A percentile compares a stretch with the other conserved stretches of the same genome.
phyloP scores from a whole-genome alignment of 2,113 vertebrate genomes.

The Tursiops truncatus region DNA sequence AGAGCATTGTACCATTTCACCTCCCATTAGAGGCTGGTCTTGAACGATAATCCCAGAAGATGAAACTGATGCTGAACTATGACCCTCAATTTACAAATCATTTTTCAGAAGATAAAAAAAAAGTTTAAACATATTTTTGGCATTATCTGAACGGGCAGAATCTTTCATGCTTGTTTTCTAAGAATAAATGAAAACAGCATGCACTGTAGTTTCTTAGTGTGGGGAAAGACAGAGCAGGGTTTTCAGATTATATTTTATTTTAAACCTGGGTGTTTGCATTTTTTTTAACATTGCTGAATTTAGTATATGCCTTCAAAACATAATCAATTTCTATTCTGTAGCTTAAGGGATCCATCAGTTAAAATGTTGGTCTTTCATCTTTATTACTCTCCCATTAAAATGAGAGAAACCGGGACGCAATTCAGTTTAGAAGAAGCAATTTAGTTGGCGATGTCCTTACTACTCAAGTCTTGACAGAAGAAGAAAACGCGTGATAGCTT shows the following conservation, averaged over 20 bases:
- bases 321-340: slow-evolving; percentile 84
- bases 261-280: slow-evolving; percentile 70
- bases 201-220: slow-evolving; percentile 48
- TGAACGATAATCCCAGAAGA: slow-evolving; percentile 61
- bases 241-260: slow-evolving; percentile 76
- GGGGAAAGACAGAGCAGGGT: slow-evolving; percentile 11
- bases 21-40: slow-evolving; percentile 59
- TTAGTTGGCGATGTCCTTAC: slow-evolving; percentile 84
- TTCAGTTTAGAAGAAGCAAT: slow-evolving; percentile 86
- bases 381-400: slow-evolving; percentile 89
- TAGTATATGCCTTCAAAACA: slow-evolving; percentile 84
- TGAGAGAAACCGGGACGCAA: slow-evolving; percentile 87
- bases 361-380: slow-evolving; percentile 89
- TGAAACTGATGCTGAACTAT: slow-evolving; percentile 58
- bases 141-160: slow-evolving; percentile 57
- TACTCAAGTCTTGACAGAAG: slow-evolving; percentile 82
- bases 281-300: slow-evolving; percentile 78
- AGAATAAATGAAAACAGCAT: slow-evolving; percentile 67
- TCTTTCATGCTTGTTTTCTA: slow-evolving; percentile 64
- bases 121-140: slow-evolving; percentile 52
- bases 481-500: slow-evolving; percentile 80
- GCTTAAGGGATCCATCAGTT: slow-evolving; percentile 88
- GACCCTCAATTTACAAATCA: slow-evolving; percentile 71
- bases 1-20: slow-evolving; percentile 51
- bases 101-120: slow-evolving; percentile 64